phyloP scores from a whole-genome alignment of 2,888 invertebrate genomes.

The Tenthredo amoena region DNA sequence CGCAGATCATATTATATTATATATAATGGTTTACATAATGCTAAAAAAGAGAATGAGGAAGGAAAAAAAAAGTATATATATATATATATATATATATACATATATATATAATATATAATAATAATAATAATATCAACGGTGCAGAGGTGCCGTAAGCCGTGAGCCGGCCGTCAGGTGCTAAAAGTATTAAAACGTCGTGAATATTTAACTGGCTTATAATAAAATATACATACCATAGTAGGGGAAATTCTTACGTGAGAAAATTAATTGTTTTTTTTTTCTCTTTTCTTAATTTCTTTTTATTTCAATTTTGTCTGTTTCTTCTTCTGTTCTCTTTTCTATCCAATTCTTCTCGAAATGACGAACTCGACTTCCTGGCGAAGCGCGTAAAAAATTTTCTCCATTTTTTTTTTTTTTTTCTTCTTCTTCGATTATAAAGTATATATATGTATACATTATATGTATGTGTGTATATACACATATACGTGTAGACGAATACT shows the following conservation, averaged over 20 bases:
- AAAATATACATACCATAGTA: not conserved
- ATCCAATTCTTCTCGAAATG: not conserved
- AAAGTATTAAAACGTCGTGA: conserved; percentile 66
- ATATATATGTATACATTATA: not conserved
- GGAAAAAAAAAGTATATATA: not conserved
- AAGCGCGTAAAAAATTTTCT: not conserved
- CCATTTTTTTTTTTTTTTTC: no score
- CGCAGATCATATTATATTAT: conserved; percentile 8
- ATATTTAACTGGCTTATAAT: not conserved
- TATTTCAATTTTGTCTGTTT: not conserved
- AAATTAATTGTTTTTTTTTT: not conserved
- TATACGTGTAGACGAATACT: not conserved
- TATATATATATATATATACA: not conserved
- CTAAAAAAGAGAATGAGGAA: not conserved
- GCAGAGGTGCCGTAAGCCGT: conserved; percentile 62
- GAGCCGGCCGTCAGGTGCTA: conserved; percentile 72
- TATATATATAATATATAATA: not conserved
- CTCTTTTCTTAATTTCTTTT: not conserved
- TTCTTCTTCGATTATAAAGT: not conserved
- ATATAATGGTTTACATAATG: not conserved
- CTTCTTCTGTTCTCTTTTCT: not conserved
- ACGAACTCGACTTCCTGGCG: not conserved
- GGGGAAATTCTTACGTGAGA: conserved; percentile 2
- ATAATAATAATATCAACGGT: conserved; percentile 24
- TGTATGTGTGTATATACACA: no score